Conservation (phyloP, 2,797 vertebrate species). For the Oreonectes daqikongensis region DNA sequence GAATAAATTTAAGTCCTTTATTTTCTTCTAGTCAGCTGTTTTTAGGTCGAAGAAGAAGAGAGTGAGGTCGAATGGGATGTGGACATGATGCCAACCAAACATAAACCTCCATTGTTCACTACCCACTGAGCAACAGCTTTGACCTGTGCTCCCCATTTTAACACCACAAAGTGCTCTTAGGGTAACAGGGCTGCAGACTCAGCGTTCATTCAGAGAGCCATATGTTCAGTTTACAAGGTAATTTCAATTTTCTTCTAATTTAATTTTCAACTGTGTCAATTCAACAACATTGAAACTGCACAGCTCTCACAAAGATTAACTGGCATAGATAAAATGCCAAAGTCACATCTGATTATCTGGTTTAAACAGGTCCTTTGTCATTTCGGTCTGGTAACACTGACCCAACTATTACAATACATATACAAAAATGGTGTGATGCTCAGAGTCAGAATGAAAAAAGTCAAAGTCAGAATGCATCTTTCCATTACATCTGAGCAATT, state of each 20-base stretch:
- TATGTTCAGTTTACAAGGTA: constrained; percentile 11
- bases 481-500: no score
- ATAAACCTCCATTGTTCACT: neutral
- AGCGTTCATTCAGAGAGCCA: constrained; percentile 3
- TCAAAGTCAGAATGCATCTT: no score
- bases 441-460: neutral
- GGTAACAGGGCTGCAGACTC: neutral
- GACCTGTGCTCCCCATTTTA: neutral
- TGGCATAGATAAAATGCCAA: neutral
- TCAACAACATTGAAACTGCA: neutral
- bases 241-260: neutral
- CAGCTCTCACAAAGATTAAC: neutral
- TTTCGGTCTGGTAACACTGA: constrained; percentile 8
- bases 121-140: neutral
- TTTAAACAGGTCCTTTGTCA: constrained; percentile 16
- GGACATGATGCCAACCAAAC: neutral
- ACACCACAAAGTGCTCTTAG: neutral
- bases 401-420: no score
- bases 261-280: neutral
- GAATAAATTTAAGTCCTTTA: neutral
- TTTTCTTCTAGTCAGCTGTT: neutral
- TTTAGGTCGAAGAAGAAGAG: neutral
- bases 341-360: constrained; percentile 23
- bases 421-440: no score
- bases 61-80: neutral